phyloP scores from a whole-genome alignment of 2,797 vertebrate genomes.

The Perdix hodgsoniae region DNA sequence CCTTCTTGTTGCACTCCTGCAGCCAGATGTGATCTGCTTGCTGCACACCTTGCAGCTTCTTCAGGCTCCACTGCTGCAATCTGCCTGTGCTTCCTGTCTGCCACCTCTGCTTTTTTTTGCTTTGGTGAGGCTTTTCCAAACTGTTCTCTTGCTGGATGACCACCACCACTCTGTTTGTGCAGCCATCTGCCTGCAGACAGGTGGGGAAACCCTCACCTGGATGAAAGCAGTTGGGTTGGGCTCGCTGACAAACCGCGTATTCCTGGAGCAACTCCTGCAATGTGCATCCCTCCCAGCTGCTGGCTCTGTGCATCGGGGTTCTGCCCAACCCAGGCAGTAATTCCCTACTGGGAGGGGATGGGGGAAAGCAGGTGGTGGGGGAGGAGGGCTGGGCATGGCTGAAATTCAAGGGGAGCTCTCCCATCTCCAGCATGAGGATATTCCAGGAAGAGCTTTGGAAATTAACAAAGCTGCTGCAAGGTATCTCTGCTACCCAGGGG shows the following conservation, averaged over 20 bases:
- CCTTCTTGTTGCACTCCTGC: too few species aligned
- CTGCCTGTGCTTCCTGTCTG: background rate
- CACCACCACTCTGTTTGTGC: background rate
- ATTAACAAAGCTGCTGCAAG: rapidly evolving
- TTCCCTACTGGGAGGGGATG: background rate
- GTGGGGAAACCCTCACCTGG: background rate
- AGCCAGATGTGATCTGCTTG: rapidly evolving
- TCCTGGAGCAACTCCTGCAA: background rate
- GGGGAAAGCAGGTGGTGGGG: background rate
- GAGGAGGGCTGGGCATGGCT: background rate
- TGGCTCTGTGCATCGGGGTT: background rate
- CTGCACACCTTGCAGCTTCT: background rate
- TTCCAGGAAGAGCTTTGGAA: background rate
- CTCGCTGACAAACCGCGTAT: background rate
- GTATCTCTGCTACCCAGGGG: rapidly evolving
- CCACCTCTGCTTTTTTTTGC: background rate
- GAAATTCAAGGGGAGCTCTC: background rate
- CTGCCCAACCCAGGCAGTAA: background rate
- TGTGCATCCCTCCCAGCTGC: too few species aligned
- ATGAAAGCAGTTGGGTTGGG: background rate
- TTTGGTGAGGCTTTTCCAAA: background rate
- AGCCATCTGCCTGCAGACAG: background rate
- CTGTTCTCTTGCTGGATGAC: background rate
- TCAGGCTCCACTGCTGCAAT: rapidly evolving
- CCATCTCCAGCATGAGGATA: background rate